Base-by-base conservation (phyloP, 2,113 vertebrate species). In the crab-eating macaque (Macaca fascicularis) region DNA sequence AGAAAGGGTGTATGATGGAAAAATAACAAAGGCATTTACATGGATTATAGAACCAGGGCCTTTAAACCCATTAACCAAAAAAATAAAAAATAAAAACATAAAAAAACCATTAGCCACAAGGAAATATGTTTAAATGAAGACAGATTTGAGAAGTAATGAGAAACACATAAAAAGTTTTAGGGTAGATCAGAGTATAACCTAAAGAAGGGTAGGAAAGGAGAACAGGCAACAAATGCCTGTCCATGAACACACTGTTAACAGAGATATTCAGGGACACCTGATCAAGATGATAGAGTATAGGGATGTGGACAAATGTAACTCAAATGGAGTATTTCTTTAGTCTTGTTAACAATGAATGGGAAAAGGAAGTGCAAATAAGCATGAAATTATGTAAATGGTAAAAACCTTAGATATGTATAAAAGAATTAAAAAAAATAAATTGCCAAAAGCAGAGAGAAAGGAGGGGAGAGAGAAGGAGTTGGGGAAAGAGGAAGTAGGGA, bases 401-500 rank as follows among this genome's bases (percentile, higher is more conserved):
- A 95, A 69, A 92, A 55, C 5, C 23, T 85, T 69, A 89, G 67
- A 92, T 89, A 85, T 89, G 8, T 52, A 25, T 43, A 9, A 88
- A 86, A 55, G 35, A 69, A 67, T 72, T 79, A 80, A n/a, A 81
- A 81, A 96, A 96, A 79, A 72, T 48, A 64, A 94, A 81, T 57
- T 86, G 59, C 10, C 59, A 81, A 82, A 95, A 78, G 19, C 19
- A 50, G 50, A 50, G 45, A 75, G 23, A 55, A 14, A 48, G 27
- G 11, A 1, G 10, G 3, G 5, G 2, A 35, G 4, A 3, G 9
- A 14, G 12, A 35, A 9, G 32, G 10, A 67, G 72, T 22, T 0
- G n/a, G 19, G 3, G 10, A 45, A 35, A 22, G 11, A 30, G 43
- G 0, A 8, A 30, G 1, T 12, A 11, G 3, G 3, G 14, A 30